phyloP scores from a whole-genome alignment of 30 jellyfish, hydroid and myxozoan species.

The Chrysaora quinquecirrha region DNA sequence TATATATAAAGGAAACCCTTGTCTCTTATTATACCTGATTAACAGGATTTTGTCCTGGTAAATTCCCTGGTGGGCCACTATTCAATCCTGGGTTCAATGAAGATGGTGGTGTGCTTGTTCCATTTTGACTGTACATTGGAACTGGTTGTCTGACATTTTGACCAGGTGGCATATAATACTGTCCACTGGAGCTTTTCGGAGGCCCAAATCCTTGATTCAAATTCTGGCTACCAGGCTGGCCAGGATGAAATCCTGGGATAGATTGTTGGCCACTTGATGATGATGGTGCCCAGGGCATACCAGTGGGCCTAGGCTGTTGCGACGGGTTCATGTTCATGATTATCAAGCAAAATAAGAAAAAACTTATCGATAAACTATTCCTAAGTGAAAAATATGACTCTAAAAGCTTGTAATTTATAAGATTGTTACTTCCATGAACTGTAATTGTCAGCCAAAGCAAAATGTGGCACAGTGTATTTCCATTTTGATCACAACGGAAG shows the following conservation, averaged over 20 bases:
- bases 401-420: too few relatives aligned
- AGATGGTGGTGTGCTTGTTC: slow-evolving; percentile 59
- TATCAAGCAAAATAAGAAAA: neutral
- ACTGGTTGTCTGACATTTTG: slow-evolving; percentile 7
- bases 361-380: too few relatives aligned
- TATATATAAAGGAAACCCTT: too few relatives aligned
- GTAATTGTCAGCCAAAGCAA: neutral
- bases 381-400: too few relatives aligned
- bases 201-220: slow-evolving; percentile 29
- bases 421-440: slow-evolving; percentile 44
- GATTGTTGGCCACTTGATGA: slow-evolving; percentile 34
- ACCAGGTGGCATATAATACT: slow-evolving; percentile 13
- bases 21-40: slow-evolving; percentile 56
- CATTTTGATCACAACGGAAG: slow-evolving; percentile 68
- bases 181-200: slow-evolving; percentile 50
- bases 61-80: slow-evolving; percentile 19
- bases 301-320: slow-evolving; percentile 59
- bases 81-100: slow-evolving; percentile 56
- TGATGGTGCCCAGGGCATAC: slow-evolving; percentile 46
- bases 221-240: slow-evolving; percentile 33
- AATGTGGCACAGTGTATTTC: neutral
- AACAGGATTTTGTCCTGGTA: slow-evolving; percentile 36
- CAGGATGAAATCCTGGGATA: slow-evolving; percentile 24
- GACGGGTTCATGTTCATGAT: slow-evolving; percentile 48
- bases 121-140: slow-evolving; percentile 66